These are phyloP conservation scores for Pseudochaenichthys georgianus DNA, from an alignment of 2,797 vertebrate species.

Conservation along the genomic window DNA sequence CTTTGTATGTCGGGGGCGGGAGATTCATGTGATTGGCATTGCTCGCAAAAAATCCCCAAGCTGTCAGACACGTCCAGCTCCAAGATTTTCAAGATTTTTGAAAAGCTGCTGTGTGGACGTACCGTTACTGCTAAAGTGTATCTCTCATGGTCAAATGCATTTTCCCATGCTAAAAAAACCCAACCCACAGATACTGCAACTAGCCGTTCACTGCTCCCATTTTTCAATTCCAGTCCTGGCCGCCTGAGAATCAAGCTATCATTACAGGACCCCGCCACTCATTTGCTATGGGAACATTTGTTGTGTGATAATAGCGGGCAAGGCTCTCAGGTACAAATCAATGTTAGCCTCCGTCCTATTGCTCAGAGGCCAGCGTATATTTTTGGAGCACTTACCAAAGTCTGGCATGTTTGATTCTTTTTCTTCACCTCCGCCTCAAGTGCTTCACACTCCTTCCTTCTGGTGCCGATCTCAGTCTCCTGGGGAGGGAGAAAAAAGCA, in stretches of 20 bases:
- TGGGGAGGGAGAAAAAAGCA: conserved; percentile 66
- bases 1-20: too few relatives aligned
- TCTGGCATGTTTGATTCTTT: conserved; percentile 89
- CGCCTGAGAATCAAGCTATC: conserved; percentile 51
- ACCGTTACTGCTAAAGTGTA: conserved; percentile 1
- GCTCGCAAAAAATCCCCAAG: too few relatives aligned
- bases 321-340: conserved; percentile 74
- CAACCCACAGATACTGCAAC: conserved; percentile 18
- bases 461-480: conserved; percentile 87
- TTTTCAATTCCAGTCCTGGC: conserved; percentile 59
- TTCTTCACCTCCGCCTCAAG: conserved; percentile 86
- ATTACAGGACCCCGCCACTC: conserved; percentile 47
- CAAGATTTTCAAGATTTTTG: too few relatives aligned
- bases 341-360: conserved; percentile 65
- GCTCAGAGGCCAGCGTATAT: conserved; percentile 65
- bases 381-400: conserved; percentile 87
- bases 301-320: conserved; percentile 67
- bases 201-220: conserved; percentile 35
- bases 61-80: too few relatives aligned
- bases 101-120: too few relatives aligned
- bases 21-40: too few relatives aligned
- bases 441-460: conserved; percentile 83
- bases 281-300: conserved; percentile 59
- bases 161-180: conserved; percentile 34
- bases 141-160: conserved; percentile 37